Evolutionary conservation across 2,888 invertebrate species (phyloP).

Genomic region (Loripinus fragilis): DNA sequence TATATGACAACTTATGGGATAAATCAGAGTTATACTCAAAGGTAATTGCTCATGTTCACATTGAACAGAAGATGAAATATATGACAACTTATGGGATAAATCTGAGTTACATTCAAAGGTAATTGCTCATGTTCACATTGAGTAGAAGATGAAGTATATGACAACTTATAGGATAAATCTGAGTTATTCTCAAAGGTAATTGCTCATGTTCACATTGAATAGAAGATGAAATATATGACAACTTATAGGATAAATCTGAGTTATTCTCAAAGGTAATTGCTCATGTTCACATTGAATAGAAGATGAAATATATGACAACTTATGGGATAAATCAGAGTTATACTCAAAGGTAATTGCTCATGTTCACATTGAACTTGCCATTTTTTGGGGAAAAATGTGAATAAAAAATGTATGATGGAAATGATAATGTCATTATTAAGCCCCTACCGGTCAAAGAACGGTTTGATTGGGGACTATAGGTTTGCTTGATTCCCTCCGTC

Average conservation of each 20-base stretch:
- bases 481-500: too few relatives aligned
- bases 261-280: background rate
- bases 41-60: background rate
- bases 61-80: background rate
- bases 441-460: too few relatives aligned
- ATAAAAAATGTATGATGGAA: too few relatives aligned
- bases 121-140: background rate
- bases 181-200: background rate
- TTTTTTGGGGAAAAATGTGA: too few relatives aligned
- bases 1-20: background rate
- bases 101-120: constrained; percentile 1
- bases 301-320: background rate
- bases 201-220: too few relatives aligned
- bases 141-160: background rate
- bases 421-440: too few relatives aligned
- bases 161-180: background rate
- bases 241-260: background rate
- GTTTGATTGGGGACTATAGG: too few relatives aligned
- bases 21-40: constrained; percentile 1
- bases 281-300: background rate
- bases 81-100: background rate
- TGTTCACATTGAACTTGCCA: too few relatives aligned
- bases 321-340: background rate
- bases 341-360: background rate
- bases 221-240: background rate